These are phyloP conservation scores for Takifugu rubripes DNA, from an alignment of 2,797 vertebrate species.

Conservation along the genomic window DNA sequence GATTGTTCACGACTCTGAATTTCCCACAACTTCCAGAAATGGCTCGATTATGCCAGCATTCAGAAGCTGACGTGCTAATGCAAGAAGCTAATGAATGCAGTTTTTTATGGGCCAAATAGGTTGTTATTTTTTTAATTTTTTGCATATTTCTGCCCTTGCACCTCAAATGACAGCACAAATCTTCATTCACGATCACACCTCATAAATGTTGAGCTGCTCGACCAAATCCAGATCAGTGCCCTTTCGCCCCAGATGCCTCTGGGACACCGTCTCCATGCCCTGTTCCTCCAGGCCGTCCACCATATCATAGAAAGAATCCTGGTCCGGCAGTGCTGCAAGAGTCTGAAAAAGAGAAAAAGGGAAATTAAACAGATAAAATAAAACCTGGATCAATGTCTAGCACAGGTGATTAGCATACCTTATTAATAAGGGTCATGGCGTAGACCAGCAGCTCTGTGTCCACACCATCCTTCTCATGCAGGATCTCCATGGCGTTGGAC, in stretches of 20 bases:
- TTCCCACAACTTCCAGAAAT: too few relatives aligned
- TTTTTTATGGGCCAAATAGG: too few relatives aligned
- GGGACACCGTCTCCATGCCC: constrained; percentile 85
- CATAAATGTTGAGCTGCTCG: constrained; percentile 94
- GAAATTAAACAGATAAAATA: neutral
- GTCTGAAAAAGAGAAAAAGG: constrained; percentile 70
- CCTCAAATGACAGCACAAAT: too few relatives aligned
- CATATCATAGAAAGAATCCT: constrained; percentile 94
- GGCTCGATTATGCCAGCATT: too few relatives aligned
- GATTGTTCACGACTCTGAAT: neutral
- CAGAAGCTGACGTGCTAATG: too few relatives aligned
- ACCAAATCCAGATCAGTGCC: constrained; percentile 91
- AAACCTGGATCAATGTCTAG: too few relatives aligned
- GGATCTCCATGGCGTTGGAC: constrained; percentile 91
- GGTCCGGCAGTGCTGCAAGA: constrained; percentile 86
- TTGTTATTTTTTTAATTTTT: too few relatives aligned
- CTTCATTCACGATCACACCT: constrained; percentile 73
- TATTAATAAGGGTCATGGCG: constrained; percentile 93
- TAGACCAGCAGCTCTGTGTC: constrained; percentile 94
- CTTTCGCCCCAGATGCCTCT: constrained; percentile 87
- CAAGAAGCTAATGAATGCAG: too few relatives aligned
- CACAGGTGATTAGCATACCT: constrained; percentile 70
- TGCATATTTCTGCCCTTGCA: too few relatives aligned
- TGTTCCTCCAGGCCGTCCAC: constrained; percentile 93
- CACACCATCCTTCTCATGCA: constrained; percentile 93